These are phyloP conservation scores for Tineola bisselliella DNA, from an alignment of 2,888 invertebrate species.

Conservation along the genomic window DNA sequence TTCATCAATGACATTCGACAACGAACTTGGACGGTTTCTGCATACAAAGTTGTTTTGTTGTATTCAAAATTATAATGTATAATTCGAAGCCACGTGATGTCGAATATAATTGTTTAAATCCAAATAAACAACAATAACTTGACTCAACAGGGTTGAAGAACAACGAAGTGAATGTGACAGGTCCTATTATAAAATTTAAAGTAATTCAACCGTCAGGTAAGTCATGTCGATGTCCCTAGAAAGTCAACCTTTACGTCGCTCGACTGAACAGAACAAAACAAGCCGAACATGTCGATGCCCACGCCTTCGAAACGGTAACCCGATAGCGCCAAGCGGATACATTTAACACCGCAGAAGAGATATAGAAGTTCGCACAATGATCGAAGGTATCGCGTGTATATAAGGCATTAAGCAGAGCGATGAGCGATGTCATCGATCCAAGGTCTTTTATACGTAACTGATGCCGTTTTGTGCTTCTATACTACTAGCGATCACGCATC, in stretches of 20 bases:
- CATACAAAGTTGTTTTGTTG: neutral
- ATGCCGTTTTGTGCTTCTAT: neutral
- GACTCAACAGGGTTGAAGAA: slow-evolving; percentile 22
- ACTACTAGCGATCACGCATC: slow-evolving; percentile 8
- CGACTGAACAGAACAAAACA: slow-evolving; percentile 60
- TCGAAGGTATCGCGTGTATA: slow-evolving; percentile 29
- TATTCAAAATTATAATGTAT: neutral
- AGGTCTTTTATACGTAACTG: slow-evolving; percentile 4
- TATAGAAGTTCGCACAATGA: slow-evolving; percentile 13
- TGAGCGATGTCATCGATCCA: slow-evolving; percentile 18
- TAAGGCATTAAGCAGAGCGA: slow-evolving; percentile 38
- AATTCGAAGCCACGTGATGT: slow-evolving; percentile 18
- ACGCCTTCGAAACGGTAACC: slow-evolving; percentile 64
- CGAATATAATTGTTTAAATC: slow-evolving; percentile 21
- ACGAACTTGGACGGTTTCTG: neutral
- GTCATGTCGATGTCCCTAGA: slow-evolving; percentile 59
- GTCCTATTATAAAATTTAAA: slow-evolving; percentile 43
- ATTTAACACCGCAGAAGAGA: slow-evolving; percentile 51
- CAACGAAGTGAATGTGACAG: slow-evolving; percentile 42
- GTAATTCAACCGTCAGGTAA: slow-evolving; percentile 35
- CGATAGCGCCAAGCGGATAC: slow-evolving; percentile 61
- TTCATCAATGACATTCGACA: slow-evolving; percentile 9
- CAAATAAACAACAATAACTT: slow-evolving; percentile 3
- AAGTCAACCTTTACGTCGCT: slow-evolving; percentile 58
- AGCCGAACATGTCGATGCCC: slow-evolving; percentile 65